Evolutionary conservation across 2,888 invertebrate species (phyloP).

Genomic region (Lepidochrysops patricia): DNA sequence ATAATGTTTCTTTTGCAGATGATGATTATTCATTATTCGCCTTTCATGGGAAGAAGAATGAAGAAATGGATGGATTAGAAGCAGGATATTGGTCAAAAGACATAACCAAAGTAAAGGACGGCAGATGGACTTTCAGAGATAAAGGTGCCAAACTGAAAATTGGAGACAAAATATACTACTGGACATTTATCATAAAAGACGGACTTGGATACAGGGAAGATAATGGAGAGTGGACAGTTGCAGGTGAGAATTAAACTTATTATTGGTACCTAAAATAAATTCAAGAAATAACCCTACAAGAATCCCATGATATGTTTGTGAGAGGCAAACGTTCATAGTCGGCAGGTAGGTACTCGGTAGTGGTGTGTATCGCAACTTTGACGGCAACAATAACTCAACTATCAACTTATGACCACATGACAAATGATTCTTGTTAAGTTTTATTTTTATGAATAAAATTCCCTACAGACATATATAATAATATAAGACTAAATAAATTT

Average conservation of each 20-base stretch:
- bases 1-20: conserved; percentile 40
- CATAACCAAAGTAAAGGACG: conserved; percentile 73
- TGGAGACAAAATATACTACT: conserved; percentile 82
- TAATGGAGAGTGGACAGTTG: conserved; percentile 33
- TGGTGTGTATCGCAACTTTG: too few species aligned
- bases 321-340: too few species aligned
- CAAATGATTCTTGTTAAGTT: too few species aligned
- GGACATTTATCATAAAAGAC: conserved; percentile 80
- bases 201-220: conserved; percentile 80
- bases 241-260: background rate
- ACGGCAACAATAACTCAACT: too few species aligned
- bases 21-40: conserved; percentile 67
- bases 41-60: conserved; percentile 76
- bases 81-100: conserved; percentile 78
- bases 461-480: too few species aligned
- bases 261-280: too few species aligned
- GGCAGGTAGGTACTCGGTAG: too few species aligned
- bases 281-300: too few species aligned
- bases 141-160: conserved; percentile 68
- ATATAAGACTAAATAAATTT: too few species aligned
- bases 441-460: too few species aligned
- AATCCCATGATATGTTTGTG: too few species aligned
- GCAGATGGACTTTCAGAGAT: conserved; percentile 79
- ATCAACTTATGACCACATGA: too few species aligned
- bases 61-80: conserved; percentile 80